Percentiles rank a stretch among this genome's conserved stretches.
These are phyloP conservation scores for Liopterus haemorrhoidalis DNA, from an alignment of 2,888 invertebrate species.

Conservation along the genomic window DNA sequence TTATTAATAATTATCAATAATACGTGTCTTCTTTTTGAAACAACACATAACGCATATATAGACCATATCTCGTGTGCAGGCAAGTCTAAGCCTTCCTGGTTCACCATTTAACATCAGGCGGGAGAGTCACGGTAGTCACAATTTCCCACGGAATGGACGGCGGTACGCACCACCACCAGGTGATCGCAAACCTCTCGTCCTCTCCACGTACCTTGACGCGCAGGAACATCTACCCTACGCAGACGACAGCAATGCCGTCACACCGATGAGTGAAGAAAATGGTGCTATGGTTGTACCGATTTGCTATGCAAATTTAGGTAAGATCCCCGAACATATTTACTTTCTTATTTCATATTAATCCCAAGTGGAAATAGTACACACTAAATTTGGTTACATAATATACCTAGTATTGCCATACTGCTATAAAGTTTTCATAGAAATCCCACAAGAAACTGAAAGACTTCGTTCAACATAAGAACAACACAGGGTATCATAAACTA, in stretches of 20 bases:
- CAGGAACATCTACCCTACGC: constrained; percentile 95
- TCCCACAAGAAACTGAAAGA: too few relatives aligned
- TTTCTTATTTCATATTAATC: constrained; percentile 24
- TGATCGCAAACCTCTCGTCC: constrained; percentile 87
- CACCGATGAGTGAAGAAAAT: constrained; percentile 97
- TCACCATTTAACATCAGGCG: constrained; percentile 92
- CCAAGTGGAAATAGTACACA: not conserved
- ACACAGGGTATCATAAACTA: too few relatives aligned
- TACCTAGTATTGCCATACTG: too few relatives aligned
- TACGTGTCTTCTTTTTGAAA: too few relatives aligned
- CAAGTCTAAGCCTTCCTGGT: constrained; percentile 93
- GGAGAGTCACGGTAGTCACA: constrained; percentile 86
- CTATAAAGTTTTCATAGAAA: too few relatives aligned
- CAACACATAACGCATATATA: constrained; percentile 42
- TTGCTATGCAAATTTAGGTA: constrained; percentile 80
- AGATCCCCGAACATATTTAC: constrained; percentile 25
- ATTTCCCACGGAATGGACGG: constrained; percentile 82
- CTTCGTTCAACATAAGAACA: too few relatives aligned
- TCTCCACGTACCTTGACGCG: constrained; percentile 90
- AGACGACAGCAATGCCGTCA: constrained; percentile 95
- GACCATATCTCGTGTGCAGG: constrained; percentile 58
- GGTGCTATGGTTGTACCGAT: constrained; percentile 90
- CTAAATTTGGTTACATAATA: constrained; percentile 1
- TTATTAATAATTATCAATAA: not conserved
- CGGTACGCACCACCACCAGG: constrained; percentile 74